Conservation (phyloP, 2,888 invertebrate genomes). For the Lomographa bimaculata region DNA sequence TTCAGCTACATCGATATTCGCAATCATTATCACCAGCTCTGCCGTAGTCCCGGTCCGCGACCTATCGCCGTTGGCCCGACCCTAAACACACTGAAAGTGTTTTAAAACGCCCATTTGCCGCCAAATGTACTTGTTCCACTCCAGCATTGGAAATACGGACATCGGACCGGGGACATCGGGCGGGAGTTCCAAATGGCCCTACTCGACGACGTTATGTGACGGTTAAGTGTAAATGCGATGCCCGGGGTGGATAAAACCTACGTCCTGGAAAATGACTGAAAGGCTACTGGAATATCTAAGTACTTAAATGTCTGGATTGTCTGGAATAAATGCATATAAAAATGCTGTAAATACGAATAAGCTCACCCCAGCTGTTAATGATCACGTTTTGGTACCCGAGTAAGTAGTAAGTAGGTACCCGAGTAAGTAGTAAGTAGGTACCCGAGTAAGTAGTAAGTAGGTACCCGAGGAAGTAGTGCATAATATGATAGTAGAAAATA, state of each 20-base stretch:
- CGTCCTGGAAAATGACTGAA: slow-evolving; percentile 2
- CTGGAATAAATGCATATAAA: too few relatives aligned
- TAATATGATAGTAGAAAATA: too few relatives aligned
- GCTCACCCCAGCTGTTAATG: too few relatives aligned
- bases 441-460: too few relatives aligned
- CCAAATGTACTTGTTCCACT: slow-evolving; percentile 52
- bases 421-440: too few relatives aligned
- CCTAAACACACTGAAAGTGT: slow-evolving; percentile 68
- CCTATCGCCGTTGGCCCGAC: slow-evolving; percentile 30
- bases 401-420: too few relatives aligned
- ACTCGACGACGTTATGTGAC: slow-evolving; percentile 29
- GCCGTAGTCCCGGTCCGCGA: slow-evolving; percentile 3
- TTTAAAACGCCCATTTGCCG: slow-evolving; percentile 58
- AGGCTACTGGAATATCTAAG: too few relatives aligned
- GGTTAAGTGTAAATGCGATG: slow-evolving; percentile 25
- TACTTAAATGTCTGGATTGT: too few relatives aligned
- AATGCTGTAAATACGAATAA: too few relatives aligned
- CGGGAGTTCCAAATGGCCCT: slow-evolving; percentile 29
- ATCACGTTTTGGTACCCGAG: too few relatives aligned
- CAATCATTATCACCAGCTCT: slow-evolving; percentile 14
- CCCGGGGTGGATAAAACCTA: slow-evolving; percentile 12
- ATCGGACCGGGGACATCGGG: slow-evolving; percentile 31
- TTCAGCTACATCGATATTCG: not conserved
- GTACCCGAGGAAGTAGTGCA: too few relatives aligned
- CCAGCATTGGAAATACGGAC: slow-evolving; percentile 41